Conservation (phyloP, 2,888 invertebrate genomes). For the Nomada lathburiana region DNA sequence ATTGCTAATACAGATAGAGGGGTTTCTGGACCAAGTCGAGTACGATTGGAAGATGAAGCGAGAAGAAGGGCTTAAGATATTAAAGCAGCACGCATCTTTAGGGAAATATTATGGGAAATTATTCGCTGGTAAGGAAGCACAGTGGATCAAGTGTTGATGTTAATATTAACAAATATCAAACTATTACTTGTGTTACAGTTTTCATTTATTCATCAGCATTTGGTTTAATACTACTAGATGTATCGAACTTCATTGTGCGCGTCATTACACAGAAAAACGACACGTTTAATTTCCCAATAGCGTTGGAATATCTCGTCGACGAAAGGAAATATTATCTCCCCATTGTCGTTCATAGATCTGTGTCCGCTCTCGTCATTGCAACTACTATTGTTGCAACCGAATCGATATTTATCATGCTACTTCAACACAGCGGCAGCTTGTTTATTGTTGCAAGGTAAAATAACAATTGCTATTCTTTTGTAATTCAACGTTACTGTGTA, state of each 20-base stretch:
- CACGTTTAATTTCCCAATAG: neutral
- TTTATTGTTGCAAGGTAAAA: slow-evolving; percentile 42
- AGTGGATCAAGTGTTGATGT: too few species aligned
- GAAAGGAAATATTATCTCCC: neutral
- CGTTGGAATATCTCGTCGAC: slow-evolving; percentile 17
- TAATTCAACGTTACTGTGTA: too few species aligned
- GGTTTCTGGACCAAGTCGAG: neutral
- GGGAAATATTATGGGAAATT: neutral
- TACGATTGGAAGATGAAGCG: neutral
- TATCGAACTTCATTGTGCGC: neutral
- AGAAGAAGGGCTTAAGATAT: neutral
- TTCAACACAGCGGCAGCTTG: slow-evolving; percentile 26
- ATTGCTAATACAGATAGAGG: neutral
- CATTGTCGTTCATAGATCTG: neutral
- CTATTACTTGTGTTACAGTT: slow-evolving; percentile 4
- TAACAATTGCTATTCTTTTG: too few species aligned
- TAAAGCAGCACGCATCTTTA: neutral
- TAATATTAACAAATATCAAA: too few species aligned
- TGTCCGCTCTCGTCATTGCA: neutral
- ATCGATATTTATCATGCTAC: neutral
- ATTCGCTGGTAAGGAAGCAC: neutral
- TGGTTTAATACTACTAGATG: neutral
- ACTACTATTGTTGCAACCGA: slow-evolving; percentile 9
- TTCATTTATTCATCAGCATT: neutral
- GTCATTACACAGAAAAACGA: slow-evolving; percentile 18